phyloP scores from a whole-genome alignment of 1,140 invertebrate species.

The Brachionus plicatilis region DNA sequence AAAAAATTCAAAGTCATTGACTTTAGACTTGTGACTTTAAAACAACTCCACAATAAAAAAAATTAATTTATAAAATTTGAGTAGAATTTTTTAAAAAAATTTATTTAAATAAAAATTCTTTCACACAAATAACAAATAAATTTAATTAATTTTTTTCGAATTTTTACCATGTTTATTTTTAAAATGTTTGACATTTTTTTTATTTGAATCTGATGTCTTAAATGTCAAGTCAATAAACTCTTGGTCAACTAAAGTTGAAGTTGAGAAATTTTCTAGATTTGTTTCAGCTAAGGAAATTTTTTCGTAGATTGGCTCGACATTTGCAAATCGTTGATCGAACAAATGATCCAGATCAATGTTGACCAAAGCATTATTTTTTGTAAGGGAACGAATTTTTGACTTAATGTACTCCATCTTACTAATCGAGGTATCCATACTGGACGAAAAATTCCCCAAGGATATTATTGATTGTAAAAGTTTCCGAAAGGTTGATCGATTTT shows the following conservation, averaged over 20 bases:
- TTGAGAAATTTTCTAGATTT: neutral
- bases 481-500: neutral
- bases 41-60: too few species aligned
- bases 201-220: neutral
- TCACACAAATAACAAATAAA: too few species aligned
- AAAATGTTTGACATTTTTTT: neutral
- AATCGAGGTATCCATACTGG: neutral
- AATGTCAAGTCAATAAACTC: constrained; percentile 7
- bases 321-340: neutral
- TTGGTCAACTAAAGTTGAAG: neutral
- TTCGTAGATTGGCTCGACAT: neutral
- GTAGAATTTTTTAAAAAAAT: too few species aligned
- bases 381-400: neutral
- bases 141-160: neutral
- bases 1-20: too few species aligned
- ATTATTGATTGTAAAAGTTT: constrained; percentile 12
- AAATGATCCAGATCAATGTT: constrained; percentile 16
- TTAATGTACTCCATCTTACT: neutral
- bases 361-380: neutral
- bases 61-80: too few species aligned
- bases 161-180: neutral
- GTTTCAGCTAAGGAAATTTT: neutral
- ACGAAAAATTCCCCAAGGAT: neutral
- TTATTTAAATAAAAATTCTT: too few species aligned
- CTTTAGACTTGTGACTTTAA: too few species aligned